These are phyloP conservation scores for Stigmatopora nigra DNA, from an alignment of 2,113 vertebrate species.

Conservation along the genomic window DNA sequence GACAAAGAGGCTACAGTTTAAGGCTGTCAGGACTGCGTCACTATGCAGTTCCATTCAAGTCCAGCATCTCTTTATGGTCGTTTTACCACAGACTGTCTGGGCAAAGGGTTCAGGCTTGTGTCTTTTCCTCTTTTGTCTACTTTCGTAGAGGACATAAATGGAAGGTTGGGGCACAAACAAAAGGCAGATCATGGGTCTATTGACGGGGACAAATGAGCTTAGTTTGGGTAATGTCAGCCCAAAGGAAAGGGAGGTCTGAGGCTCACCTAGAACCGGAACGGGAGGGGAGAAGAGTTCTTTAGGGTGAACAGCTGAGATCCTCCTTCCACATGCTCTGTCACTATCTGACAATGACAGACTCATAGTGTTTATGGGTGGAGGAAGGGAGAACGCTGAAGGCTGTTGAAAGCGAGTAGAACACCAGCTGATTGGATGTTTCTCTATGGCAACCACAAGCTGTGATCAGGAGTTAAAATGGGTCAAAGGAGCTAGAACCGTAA, in stretches of 20 bases:
- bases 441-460: conserved; percentile 32
- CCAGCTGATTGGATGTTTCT: conserved; percentile 43
- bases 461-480: conserved; percentile 8
- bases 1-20: conserved; percentile 29
- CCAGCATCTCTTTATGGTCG: conserved; percentile 57
- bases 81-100: conserved; percentile 63
- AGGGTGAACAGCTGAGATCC: conserved; percentile 51
- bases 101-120: conserved; percentile 58
- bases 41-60: conserved; percentile 43
- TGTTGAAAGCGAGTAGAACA: conserved; percentile 15
- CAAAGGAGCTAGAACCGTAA: conserved; percentile 19
- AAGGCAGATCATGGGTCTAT: conserved; percentile 70
- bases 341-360: conserved; percentile 35
- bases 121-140: conserved; percentile 66
- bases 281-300: conserved; percentile 47
- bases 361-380: conserved; percentile 17
- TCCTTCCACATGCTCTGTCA: conserved; percentile 55
- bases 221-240: conserved; percentile 62
- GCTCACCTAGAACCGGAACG: conserved; percentile 56
- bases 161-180: conserved; percentile 65
- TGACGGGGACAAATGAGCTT: conserved; percentile 68
- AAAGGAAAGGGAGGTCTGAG: conserved; percentile 57
- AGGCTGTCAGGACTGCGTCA: conserved; percentile 23
- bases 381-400: background rate
- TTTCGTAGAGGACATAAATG: conserved; percentile 59